A percentile compares a stretch with the other conserved stretches of the same genome.
These are phyloP conservation scores for Sisor rabdophorus DNA, from an alignment of 2,113 vertebrate genomes.

Conservation along the genomic window DNA sequence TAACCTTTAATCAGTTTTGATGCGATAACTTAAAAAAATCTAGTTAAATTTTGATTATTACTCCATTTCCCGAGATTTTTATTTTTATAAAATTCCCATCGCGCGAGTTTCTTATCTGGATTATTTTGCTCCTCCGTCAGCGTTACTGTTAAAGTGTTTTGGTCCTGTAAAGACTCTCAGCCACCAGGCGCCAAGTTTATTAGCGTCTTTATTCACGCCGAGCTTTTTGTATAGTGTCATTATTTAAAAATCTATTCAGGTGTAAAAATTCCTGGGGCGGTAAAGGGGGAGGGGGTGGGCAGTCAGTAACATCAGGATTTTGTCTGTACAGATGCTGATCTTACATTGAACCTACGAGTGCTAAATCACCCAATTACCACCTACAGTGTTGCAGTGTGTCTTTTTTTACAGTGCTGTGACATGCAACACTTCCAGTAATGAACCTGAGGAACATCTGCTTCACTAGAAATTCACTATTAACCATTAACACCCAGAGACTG, in stretches of 20 bases:
- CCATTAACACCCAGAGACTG: not conserved
- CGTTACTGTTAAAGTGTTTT: not conserved
- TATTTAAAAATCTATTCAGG: slow-evolving; percentile 50
- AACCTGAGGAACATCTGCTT: not conserved
- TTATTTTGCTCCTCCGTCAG: not conserved
- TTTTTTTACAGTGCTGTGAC: not conserved
- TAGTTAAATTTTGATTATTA: too few species aligned
- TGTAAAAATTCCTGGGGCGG: slow-evolving; percentile 40
- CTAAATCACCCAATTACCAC: not conserved
- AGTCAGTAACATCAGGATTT: not conserved
- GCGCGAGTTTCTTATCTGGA: not conserved
- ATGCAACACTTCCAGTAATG: not conserved
- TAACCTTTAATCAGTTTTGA: not conserved
- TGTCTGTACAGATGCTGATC: not conserved
- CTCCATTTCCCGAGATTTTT: not conserved
- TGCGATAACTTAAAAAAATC: not conserved
- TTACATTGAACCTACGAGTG: not conserved
- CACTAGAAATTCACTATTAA: not conserved
- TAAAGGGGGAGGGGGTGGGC: not conserved
- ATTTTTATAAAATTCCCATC: too few species aligned
- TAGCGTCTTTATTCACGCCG: slow-evolving; percentile 34
- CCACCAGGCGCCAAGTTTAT: slow-evolving; percentile 50
- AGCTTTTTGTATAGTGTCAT: slow-evolving; percentile 27
- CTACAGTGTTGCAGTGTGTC: not conserved
- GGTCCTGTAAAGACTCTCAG: slow-evolving; percentile 23